Conservation (phyloP, 2,888 invertebrate species). For the Mechanitis mazaeus region DNA sequence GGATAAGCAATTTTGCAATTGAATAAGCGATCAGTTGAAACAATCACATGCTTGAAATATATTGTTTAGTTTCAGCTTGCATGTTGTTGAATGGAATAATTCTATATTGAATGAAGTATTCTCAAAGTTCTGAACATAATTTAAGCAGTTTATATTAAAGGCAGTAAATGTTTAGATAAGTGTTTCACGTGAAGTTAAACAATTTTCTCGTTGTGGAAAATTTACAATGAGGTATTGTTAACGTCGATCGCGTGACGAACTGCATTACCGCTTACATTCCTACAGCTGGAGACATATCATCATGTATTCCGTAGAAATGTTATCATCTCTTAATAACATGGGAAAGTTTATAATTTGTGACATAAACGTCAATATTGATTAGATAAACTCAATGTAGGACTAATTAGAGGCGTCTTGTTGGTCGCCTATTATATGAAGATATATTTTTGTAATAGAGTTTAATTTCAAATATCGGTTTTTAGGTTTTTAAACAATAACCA, state of each 20-base stretch:
- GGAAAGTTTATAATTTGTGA: conserved; percentile 44
- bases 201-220: conserved; percentile 60
- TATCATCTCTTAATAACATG: conserved; percentile 41
- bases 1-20: conserved; percentile 33
- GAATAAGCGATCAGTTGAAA: conserved; percentile 29
- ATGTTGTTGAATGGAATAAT: conserved; percentile 24
- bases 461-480: too few species aligned
- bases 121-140: background rate
- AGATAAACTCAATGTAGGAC: conserved; percentile 30
- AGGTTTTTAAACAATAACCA: conserved; percentile 49
- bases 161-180: conserved; percentile 40
- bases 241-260: conserved; percentile 48
- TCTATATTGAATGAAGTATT: conserved; percentile 9
- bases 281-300: conserved; percentile 32
- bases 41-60: conserved; percentile 28
- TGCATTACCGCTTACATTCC: conserved; percentile 40
- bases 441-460: conserved; percentile 29
- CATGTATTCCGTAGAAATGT: conserved; percentile 47
- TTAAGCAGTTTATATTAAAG: conserved; percentile 27
- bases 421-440: conserved; percentile 33
- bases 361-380: conserved; percentile 34
- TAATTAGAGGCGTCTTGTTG: conserved; percentile 10
- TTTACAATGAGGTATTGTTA: conserved; percentile 49
- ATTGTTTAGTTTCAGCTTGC: conserved; percentile 23
- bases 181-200: conserved; percentile 49